A percentile compares a stretch with the other conserved stretches of the same genome.
Conservation (phyloP, 2,797 vertebrate species). For the Pantherophis vulpinus region DNA sequence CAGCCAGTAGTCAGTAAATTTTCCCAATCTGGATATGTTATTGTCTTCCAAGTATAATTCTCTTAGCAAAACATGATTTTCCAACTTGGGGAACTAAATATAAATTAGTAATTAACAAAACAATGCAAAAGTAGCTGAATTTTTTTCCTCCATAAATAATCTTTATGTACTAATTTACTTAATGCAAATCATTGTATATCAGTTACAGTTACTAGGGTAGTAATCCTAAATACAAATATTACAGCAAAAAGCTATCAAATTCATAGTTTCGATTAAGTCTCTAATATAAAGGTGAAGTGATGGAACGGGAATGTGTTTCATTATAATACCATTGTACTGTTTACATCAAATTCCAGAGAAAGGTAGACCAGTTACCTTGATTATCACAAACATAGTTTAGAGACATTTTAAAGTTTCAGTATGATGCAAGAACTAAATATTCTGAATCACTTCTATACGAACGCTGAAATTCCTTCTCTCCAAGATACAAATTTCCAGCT, state of each 20-base stretch:
- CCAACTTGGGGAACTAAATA: slow-evolving; percentile 79
- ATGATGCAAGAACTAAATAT: not conserved
- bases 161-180: not conserved
- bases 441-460: not conserved
- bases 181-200: not conserved
- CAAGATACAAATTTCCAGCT: not conserved
- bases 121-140: not conserved
- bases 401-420: not conserved
- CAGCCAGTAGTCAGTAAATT: slow-evolving; percentile 82
- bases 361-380: not conserved
- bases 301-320: not conserved
- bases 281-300: not conserved
- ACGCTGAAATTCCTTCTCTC: not conserved
- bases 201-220: not conserved
- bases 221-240: not conserved
- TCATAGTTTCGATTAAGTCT: not conserved
- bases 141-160: not conserved
- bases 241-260: not conserved
- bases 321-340: not conserved
- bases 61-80: slow-evolving; percentile 90
- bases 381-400: not conserved
- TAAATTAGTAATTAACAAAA: slow-evolving; percentile 42
- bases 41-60: slow-evolving; percentile 89
- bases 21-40: slow-evolving; percentile 78
- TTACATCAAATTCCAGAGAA: not conserved